Evolutionary conservation across 2,888 invertebrate species (phyloP).

Genomic region (Agrochola macilenta): DNA sequence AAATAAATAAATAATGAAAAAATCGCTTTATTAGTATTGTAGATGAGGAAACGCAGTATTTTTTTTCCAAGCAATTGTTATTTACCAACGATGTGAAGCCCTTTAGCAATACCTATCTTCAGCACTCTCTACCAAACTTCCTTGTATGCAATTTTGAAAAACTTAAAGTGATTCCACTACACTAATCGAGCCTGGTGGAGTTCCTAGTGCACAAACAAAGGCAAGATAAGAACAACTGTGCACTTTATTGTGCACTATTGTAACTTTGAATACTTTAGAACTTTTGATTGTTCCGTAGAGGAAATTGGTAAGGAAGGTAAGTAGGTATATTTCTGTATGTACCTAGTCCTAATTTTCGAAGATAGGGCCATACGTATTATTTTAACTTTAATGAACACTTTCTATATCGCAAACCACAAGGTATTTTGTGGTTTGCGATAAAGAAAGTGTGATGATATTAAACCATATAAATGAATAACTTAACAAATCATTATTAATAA

Average conservation of each 20-base stretch:
- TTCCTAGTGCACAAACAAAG: conserved; percentile 52
- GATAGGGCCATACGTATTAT: neutral
- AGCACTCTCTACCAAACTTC: conserved; percentile 1
- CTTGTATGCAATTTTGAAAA: conserved; percentile 28
- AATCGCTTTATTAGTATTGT: no score
- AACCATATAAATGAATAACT: no score
- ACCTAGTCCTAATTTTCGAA: neutral
- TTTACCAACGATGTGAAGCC: no score
- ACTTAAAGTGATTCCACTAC: conserved; percentile 38
- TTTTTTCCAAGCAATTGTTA: no score
- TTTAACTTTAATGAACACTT: neutral
- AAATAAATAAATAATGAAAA: no score
- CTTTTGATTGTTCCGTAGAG: conserved; percentile 40
- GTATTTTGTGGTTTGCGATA: no score
- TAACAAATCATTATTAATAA: no score
- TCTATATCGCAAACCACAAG: no score
- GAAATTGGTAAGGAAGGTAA: neutral
- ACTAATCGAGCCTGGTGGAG: conserved; percentile 54
- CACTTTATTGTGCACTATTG: conserved; percentile 37
- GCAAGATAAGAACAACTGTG: conserved; percentile 54
- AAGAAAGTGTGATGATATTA: no score
- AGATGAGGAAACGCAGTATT: no score
- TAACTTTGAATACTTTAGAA: conserved; percentile 46
- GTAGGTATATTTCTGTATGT: neutral
- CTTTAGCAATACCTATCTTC: neutral